phyloP scores from a whole-genome alignment of 1,140 invertebrate genomes.

The Drosophila nigrodunni region DNA sequence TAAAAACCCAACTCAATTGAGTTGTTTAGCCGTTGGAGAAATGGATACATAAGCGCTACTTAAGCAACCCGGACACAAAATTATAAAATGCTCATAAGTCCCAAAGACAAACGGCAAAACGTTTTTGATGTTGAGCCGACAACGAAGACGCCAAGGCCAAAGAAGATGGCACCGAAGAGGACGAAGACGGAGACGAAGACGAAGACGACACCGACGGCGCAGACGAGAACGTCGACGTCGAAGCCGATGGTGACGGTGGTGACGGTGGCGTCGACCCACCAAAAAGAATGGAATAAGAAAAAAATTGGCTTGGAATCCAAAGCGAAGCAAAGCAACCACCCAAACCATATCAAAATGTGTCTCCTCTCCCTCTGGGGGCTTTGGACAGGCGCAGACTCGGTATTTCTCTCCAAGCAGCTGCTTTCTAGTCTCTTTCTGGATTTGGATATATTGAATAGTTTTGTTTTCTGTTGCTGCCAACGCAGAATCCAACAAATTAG shows the following conservation, averaged over 20 bases:
- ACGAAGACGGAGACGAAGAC: constrained; percentile 2
- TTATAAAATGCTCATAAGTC: constrained; percentile 64
- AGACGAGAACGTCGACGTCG: constrained; percentile 3
- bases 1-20: constrained; percentile 26
- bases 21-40: constrained; percentile 23
- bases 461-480: constrained; percentile 36
- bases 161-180: constrained; percentile 16
- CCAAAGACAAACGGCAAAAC: constrained; percentile 56
- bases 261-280: constrained; percentile 7
- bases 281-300: constrained; percentile 7
- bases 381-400: constrained; percentile 62
- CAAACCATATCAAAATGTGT: constrained; percentile 22
- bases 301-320: constrained; percentile 39
- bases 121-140: constrained; percentile 68
- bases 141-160: constrained; percentile 31
- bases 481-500: constrained; percentile 51
- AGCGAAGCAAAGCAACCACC: constrained; percentile 31
- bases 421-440: constrained; percentile 30
- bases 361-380: constrained; percentile 41
- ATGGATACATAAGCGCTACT: constrained; percentile 51
- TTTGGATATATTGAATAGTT: constrained; percentile 56
- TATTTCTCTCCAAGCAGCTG: constrained; percentile 1
- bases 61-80: constrained; percentile 56
- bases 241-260: background rate
- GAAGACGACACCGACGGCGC: constrained; percentile 7